phyloP scores from a whole-genome alignment of 2,113 vertebrate genomes.

The Ageneiosus marmoratus region DNA sequence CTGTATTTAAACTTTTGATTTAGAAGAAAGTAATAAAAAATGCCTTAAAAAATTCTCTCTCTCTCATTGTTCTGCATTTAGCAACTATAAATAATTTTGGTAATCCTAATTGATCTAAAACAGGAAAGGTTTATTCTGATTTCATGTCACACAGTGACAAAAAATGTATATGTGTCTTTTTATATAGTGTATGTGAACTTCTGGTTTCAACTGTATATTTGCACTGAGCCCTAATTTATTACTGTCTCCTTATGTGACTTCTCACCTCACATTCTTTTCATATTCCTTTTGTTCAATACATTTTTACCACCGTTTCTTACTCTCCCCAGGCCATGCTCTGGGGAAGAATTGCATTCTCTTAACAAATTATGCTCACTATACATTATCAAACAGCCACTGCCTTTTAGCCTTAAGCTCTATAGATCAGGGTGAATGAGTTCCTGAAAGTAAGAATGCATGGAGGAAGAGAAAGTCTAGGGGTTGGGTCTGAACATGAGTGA shows the following conservation, averaged over 20 bases:
- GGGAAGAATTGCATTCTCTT: neutral
- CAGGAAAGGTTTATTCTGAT: too few species aligned
- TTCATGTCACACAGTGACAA: too few species aligned
- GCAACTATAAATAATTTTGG: too few species aligned
- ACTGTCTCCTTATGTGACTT: neutral
- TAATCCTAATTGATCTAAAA: too few species aligned
- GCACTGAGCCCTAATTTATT: neutral
- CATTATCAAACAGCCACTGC: neutral
- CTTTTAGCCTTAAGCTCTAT: neutral
- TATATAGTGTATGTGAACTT: too few species aligned
- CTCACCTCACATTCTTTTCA: neutral
- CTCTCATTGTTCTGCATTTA: too few species aligned
- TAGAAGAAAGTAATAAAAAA: too few species aligned
- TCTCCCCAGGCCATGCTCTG: neutral
- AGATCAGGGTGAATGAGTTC: slow-evolving; percentile 4
- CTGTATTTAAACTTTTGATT: too few species aligned
- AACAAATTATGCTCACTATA: neutral
- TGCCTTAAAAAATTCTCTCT: too few species aligned
- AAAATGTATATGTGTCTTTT: too few species aligned
- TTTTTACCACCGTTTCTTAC: neutral
- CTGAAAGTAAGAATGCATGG: neutral
- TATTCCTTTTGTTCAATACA: neutral
- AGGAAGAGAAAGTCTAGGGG: neutral
- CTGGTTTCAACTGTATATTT: too few species aligned
- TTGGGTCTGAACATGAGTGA: neutral